Conservation (phyloP, 1,140 invertebrate genomes). For the Luehdorfia chinensis region DNA sequence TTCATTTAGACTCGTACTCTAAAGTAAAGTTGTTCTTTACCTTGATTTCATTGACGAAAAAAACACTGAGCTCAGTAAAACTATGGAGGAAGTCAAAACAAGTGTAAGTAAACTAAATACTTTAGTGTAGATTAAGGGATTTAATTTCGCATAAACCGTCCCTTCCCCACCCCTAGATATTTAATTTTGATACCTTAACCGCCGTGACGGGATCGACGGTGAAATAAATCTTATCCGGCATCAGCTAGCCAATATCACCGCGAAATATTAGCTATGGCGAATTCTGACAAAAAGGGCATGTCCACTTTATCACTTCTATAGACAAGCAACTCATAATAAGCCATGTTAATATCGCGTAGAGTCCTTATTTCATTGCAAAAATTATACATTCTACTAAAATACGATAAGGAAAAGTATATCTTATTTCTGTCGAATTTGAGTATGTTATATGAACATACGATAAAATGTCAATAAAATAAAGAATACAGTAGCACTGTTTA, state of each 20-base stretch:
- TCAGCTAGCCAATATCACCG: conserved; percentile 66
- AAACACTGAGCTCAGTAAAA: no score
- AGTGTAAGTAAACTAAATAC: no score
- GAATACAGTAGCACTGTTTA: neutral
- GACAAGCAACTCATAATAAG: conserved; percentile 22
- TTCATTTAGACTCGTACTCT: no score
- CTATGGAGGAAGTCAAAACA: no score
- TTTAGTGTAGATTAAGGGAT: conserved; percentile 25
- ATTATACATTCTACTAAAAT: conserved; percentile 3
- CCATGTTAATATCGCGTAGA: conserved; percentile 12
- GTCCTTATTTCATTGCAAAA: neutral
- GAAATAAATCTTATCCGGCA: conserved; percentile 61
- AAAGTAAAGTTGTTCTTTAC: no score
- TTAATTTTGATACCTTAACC: conserved; percentile 72
- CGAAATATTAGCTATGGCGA: conserved; percentile 70
- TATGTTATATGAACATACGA: conserved; percentile 32
- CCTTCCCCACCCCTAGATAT: conserved; percentile 48
- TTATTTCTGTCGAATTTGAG: conserved; percentile 37
- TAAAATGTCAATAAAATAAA: conserved; percentile 1
- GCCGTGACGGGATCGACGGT: conserved; percentile 46
- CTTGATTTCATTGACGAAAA: no score
- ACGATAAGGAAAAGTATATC: conserved; percentile 35
- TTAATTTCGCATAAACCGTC: conserved; percentile 32
- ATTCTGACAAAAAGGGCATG: conserved; percentile 51
- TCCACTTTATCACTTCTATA: conserved; percentile 31